Evolutionary conservation across 2,888 invertebrate species (phyloP).

Genomic region (Cabera pusaria): DNA sequence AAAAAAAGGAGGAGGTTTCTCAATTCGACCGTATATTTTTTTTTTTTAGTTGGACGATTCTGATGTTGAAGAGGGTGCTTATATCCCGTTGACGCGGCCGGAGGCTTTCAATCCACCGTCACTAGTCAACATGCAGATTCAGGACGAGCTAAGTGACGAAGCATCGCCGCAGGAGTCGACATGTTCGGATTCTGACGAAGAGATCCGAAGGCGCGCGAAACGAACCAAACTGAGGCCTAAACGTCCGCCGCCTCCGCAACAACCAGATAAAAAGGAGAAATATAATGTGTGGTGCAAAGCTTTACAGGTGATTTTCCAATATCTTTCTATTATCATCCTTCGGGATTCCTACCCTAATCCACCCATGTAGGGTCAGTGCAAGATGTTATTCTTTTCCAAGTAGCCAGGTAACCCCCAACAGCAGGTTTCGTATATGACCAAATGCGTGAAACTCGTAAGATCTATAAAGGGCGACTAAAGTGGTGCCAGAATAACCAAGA

Average conservation of each 20-base stretch:
- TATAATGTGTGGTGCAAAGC: conserved; percentile 91
- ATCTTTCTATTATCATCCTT: too few species aligned
- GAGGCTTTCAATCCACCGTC: conserved; percentile 77
- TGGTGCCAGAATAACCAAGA: too few species aligned
- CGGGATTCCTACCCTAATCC: too few species aligned
- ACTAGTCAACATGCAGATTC: conserved; percentile 78
- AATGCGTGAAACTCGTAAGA: too few species aligned
- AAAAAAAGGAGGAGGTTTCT: too few species aligned
- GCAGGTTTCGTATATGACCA: too few species aligned
- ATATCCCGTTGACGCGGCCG: conserved; percentile 83
- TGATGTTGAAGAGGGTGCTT: conserved; percentile 79
- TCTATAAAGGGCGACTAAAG: too few species aligned
- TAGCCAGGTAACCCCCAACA: too few species aligned
- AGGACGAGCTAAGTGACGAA: conserved; percentile 84
- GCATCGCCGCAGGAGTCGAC: conserved; percentile 75
- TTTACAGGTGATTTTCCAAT: conserved; percentile 57
- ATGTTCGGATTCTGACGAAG: conserved; percentile 85
- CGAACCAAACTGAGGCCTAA: conserved; percentile 74
- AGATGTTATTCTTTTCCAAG: too few species aligned
- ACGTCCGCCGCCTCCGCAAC: conserved; percentile 49
- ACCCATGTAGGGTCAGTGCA: too few species aligned
- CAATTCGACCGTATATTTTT: too few species aligned
- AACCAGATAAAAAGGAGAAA: conserved; percentile 84
- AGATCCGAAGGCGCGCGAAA: conserved; percentile 75
- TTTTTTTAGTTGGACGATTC: conserved; percentile 68